Percentiles rank a stretch among this genome's conserved stretches.
Evolutionary conservation across 1,140 invertebrate species (phyloP).

Genomic region (Lasioglossum albipes): DNA sequence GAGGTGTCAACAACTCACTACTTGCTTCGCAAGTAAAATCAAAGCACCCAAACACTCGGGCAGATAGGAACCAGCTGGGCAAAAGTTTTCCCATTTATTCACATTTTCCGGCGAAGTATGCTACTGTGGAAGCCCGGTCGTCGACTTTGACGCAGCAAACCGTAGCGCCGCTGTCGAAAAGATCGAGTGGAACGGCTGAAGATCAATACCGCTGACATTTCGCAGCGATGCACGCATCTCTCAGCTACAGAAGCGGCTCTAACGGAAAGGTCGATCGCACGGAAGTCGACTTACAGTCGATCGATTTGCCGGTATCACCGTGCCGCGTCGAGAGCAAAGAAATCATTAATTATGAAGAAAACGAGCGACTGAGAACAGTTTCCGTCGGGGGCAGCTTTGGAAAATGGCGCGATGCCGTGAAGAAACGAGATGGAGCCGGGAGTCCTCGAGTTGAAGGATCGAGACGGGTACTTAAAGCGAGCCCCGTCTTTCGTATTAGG

Average conservation of each 20-base stretch:
- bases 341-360: slow-evolving; percentile 4
- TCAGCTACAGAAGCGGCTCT: background rate
- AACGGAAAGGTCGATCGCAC: background rate
- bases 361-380: background rate
- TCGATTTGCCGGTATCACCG: background rate
- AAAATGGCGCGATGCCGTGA: background rate
- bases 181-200: background rate
- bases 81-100: background rate
- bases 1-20: no score
- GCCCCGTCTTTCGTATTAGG: slow-evolving; percentile 2
- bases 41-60: no score
- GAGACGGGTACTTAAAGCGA: background rate
- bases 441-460: background rate
- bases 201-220: slow-evolving; percentile 3
- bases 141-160: background rate
- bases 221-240: background rate
- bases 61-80: no score
- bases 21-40: no score
- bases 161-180: background rate
- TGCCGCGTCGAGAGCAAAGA: background rate
- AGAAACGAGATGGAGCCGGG: background rate
- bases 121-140: background rate
- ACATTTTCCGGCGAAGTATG: background rate
- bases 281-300: background rate
- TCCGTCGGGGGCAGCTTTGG: background rate